phyloP scores from a whole-genome alignment of 2,888 invertebrate species.

The Aporophyla nigra region DNA sequence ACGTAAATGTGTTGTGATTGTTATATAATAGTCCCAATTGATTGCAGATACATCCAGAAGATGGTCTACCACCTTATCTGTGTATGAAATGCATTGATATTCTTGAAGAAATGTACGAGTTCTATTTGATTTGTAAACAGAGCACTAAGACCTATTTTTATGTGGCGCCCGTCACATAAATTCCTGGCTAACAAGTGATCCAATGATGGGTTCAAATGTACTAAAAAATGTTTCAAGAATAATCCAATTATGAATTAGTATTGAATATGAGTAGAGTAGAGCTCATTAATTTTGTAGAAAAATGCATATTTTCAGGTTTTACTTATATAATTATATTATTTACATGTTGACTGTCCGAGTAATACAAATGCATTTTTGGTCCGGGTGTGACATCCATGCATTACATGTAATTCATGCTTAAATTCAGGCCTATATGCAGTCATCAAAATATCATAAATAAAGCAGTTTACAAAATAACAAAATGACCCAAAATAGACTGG shows the following conservation, averaged over 20 bases:
- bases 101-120: conserved; percentile 49
- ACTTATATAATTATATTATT: not conserved
- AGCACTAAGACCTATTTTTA: conserved; percentile 62
- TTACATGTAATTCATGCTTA: no score
- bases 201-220: not conserved
- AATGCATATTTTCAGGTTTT: not conserved
- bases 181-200: not conserved
- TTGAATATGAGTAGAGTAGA: no score
- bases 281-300: not conserved
- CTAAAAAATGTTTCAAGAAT: not conserved
- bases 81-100: conserved; percentile 41
- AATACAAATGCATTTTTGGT: no score
- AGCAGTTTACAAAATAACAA: no score
- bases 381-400: no score
- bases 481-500: no score
- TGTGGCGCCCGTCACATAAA: no score
- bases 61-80: conserved; percentile 48
- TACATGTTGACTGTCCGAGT: no score
- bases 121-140: conserved; percentile 56
- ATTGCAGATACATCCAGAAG: conserved; percentile 45
- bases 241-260: not conserved
- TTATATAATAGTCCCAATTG: not conserved
- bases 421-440: no score
- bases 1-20: not conserved
- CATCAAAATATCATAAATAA: no score